Conservation (phyloP, 2,888 invertebrate species). For the Andrena bicolor region DNA sequence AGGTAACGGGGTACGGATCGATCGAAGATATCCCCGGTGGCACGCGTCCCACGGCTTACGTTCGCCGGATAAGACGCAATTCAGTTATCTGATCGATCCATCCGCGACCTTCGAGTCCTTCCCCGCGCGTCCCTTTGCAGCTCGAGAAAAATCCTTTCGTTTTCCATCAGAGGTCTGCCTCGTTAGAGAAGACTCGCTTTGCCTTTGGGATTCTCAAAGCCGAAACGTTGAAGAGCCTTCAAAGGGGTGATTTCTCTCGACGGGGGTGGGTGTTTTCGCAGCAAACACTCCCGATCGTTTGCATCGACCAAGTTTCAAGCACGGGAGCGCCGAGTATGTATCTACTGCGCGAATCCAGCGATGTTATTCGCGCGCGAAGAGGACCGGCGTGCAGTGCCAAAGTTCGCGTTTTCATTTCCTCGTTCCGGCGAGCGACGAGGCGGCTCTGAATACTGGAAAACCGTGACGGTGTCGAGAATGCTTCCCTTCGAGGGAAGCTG, state of each 20-base stretch:
- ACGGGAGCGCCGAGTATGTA: neutral
- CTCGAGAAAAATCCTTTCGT: constrained; percentile 7
- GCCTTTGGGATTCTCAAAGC: neutral
- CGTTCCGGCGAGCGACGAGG: neutral
- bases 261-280: neutral
- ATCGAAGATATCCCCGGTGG: constrained; percentile 21
- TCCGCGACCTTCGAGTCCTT: constrained; percentile 5
- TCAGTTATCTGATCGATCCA: constrained; percentile 36
- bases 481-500: neutral
- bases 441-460: neutral
- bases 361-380: neutral
- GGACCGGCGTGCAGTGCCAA: neutral
- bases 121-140: neutral
- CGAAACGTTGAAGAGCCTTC: neutral
- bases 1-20: constrained; percentile 48
- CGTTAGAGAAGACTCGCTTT: neutral
- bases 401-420: neutral
- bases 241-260: neutral
- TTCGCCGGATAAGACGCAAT: constrained; percentile 39
- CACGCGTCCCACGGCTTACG: neutral
- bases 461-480: neutral
- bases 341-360: neutral
- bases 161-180: neutral
- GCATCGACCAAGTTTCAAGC: neutral
- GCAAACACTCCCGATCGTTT: constrained; percentile 19